Evolutionary conservation across 2,797 vertebrate genomes (phyloP).

Genomic region (Melanotaenia boesemani): DNA sequence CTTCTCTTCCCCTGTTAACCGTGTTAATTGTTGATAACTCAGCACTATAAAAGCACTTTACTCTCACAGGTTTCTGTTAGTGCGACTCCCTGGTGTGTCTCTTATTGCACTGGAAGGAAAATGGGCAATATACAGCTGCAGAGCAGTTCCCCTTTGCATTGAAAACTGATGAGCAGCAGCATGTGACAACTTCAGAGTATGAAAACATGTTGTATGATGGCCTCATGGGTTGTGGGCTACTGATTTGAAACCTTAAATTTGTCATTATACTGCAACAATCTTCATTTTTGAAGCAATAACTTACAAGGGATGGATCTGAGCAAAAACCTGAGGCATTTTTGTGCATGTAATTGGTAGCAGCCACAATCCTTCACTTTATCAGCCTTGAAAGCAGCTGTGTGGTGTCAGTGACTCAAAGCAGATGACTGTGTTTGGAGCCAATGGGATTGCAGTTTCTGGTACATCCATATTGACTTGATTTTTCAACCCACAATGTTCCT

Average conservation of each 20-base stretch:
- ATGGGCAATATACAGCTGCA: not conserved
- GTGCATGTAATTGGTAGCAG: not conserved
- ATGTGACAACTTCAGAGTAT: not conserved
- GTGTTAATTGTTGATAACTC: not conserved
- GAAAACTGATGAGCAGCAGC: not conserved
- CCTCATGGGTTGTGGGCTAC: not conserved
- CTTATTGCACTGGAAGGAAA: too few relatives aligned
- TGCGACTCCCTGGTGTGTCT: too few relatives aligned
- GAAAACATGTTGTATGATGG: not conserved
- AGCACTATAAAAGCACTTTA: not conserved
- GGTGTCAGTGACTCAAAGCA: not conserved
- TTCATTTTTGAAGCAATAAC: not conserved
- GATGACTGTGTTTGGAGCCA: not conserved
- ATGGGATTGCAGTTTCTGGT: not conserved
- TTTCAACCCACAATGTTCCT: not conserved
- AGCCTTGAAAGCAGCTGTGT: too few relatives aligned
- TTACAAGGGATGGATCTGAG: not conserved
- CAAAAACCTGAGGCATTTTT: not conserved
- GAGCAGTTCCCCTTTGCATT: not conserved
- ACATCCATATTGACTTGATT: not conserved
- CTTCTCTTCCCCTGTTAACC: not conserved
- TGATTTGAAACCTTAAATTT: not conserved
- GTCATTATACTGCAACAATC: not conserved
- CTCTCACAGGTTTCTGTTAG: too few relatives aligned
- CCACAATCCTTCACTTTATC: not conserved